Base-by-base conservation (phyloP, 2,113 vertebrate genomes). In the Oplegnathus fasciatus region DNA sequence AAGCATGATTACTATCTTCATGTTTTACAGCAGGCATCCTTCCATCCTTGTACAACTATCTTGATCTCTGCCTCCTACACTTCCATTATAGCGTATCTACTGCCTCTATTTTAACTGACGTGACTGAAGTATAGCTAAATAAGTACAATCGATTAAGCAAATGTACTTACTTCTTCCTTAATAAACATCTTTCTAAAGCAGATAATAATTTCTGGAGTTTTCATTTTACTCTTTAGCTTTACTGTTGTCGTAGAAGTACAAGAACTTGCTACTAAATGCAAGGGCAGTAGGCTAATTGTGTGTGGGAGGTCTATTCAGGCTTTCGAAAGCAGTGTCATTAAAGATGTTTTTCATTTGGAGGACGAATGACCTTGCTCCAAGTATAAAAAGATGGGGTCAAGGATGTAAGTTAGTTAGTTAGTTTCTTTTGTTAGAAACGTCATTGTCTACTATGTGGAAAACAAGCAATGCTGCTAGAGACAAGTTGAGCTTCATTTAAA, bases 271-370 rank as follows among this genome's bases (percentile, higher is more conserved):
- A 34, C 13, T 4, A 15, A 72, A 68, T 65, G 28, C 8, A 28
- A 80, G 83, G 81, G 46, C 52, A 78, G 61, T 0, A 69, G 55
- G 80, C 11, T 86, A 86, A 90, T 85, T 48, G 64, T 69, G 62
- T 71, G 81, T 78, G 80, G 78, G 67, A 86, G 64, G 70, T 74
- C 34, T 77, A 34, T 82, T 89, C 78, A 77, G 62, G 78, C 67
- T 64, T 75, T 80, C 24, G 52, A 71, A 74, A 55, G 80, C 26
- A 52, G 46, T 60, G 60, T 78, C 66, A 61, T 67, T 76, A 75
- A 74, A 67, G 50, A 65, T 61, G 48, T 73, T 67, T 78, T 84
- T 82, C 55, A 52, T 75, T 57, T 48, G 9, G 18, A 69, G 34
- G 37, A 34, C 32, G 30, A 74, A 72, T 70, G 74, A 40, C 54